Evolutionary conservation across 2,797 vertebrate species (phyloP).

Genomic region (Steatocranus sp.): DNA sequence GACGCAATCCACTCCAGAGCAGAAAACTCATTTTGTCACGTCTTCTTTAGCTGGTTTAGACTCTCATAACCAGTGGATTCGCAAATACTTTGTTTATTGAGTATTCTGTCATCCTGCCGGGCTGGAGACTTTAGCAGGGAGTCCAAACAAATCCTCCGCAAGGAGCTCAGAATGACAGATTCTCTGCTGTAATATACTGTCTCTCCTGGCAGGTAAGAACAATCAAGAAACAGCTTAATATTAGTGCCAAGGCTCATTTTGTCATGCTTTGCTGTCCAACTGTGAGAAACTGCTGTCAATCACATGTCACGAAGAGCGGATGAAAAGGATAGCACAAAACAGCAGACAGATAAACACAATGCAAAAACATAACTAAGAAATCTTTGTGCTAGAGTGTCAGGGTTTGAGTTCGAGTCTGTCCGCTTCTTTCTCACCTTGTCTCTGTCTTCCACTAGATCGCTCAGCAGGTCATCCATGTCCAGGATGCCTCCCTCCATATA

Average conservation of each 20-base stretch:
- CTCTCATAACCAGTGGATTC: background rate
- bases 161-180: background rate
- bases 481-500: slow-evolving; percentile 91
- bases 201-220: background rate
- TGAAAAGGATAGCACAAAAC: background rate
- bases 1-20: background rate
- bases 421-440: slow-evolving; percentile 82
- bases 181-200: background rate
- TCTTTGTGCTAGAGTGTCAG: background rate
- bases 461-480: slow-evolving; percentile 89
- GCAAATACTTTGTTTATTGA: slow-evolving; percentile 13
- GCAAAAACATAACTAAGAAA: background rate
- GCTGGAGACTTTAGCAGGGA: background rate
- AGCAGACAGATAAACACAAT: background rate
- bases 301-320: background rate
- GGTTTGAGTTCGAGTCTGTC: background rate
- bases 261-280: background rate
- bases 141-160: slow-evolving; percentile 20
- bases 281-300: background rate
- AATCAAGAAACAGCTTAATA: background rate
- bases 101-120: slow-evolving; percentile 15
- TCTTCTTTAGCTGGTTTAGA: background rate
- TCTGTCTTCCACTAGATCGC: slow-evolving; percentile 91
- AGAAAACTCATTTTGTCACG: background rate
- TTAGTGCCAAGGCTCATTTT: background rate